These are phyloP conservation scores for Aplidium turbinatum DNA, from an alignment of 23 tunicate genomes.

Conservation along the genomic window DNA sequence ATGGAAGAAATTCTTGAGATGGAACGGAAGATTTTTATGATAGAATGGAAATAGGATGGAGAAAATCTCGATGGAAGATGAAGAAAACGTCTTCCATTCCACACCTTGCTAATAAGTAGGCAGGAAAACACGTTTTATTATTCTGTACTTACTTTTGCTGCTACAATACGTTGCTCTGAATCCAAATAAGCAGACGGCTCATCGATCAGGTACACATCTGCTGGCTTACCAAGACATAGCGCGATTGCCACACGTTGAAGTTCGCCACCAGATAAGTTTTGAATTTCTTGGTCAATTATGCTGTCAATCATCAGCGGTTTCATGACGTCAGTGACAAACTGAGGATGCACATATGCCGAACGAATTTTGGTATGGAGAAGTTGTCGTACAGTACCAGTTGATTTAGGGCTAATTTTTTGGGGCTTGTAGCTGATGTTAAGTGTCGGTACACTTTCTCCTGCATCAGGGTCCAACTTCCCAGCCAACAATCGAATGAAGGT, in stretches of 20 bases:
- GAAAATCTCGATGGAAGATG: no score
- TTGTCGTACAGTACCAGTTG: conserved; percentile 90
- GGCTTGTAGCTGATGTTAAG: conserved; percentile 95
- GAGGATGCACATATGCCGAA: conserved; percentile 87
- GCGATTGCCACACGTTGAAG: conserved; percentile 93
- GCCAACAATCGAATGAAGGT: conserved; percentile 93
- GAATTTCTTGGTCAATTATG: conserved; percentile 79
- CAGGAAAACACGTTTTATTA: no score
- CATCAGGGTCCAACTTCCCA: conserved; percentile 83
- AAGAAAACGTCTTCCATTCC: no score
- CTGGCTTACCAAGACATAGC: conserved; percentile 89
- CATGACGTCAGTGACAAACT: conserved; percentile 93
- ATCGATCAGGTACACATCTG: conserved; percentile 93
- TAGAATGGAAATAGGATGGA: no score
- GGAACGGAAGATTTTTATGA: no score
- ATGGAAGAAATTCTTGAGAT: no score
- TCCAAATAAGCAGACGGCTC: conserved; percentile 97
- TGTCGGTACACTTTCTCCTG: conserved; percentile 74
- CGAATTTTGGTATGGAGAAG: conserved; percentile 78
- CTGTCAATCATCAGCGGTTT: conserved; percentile 88
- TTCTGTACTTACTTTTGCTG: conserved; percentile 90
- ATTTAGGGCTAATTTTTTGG: conserved; percentile 95
- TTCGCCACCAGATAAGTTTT: conserved; percentile 95
- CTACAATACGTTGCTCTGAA: conserved; percentile 95
- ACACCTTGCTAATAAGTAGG: no score